Evolutionary conservation across 2,888 invertebrate species (phyloP), one percentile per base, ranked within the genome.

Genomic region (Rhagophthalmus giganteus): DNA sequence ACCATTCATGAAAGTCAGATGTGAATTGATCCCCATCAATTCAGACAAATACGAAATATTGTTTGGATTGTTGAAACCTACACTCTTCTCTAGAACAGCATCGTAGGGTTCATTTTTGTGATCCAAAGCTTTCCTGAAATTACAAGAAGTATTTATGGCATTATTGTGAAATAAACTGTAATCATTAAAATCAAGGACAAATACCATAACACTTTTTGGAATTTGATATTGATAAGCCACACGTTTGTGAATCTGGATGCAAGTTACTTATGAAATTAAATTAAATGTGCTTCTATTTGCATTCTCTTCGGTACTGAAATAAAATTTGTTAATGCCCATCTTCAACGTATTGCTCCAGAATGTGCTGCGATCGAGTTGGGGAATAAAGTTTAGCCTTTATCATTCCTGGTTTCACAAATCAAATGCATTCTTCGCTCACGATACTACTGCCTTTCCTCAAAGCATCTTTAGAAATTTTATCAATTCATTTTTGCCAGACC

Each of bases 1-100:
- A 55, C 85, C 81, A 58, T 80, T 68, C 78, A 88, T 84, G 66
- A 87, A 83, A 14, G 86, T 85, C 71, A 83, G 82, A 64, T 85
- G 84, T 68, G 81, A 83, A 64, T 84, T 79, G 64, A 90, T 82
- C 54, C 88, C 85, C 77, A 90, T 83, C 62, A 83, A 79, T 74
- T 85, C 84, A 66, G 86, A 85, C 63, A 93, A 83, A 78, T 86
- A 86, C 76, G 87, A 86, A 74, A 88, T 85, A 82, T 87, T 88
- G 82, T 89, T 90, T 59, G 92, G 90, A 80, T 93, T 93, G 81
- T 87, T 86, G 82, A 91, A 91, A 72, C 89, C 90, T 66, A 88
- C 82, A 71, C 88, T 88, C 79, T 85, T 85, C 79, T 85, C 85
- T 77, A 93, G 80, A 73, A 90, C 84, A 65, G 84, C 85, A 78